Conservation (phyloP, 2,113 vertebrate species). For the Pseudolaguvia tuberculata region DNA sequence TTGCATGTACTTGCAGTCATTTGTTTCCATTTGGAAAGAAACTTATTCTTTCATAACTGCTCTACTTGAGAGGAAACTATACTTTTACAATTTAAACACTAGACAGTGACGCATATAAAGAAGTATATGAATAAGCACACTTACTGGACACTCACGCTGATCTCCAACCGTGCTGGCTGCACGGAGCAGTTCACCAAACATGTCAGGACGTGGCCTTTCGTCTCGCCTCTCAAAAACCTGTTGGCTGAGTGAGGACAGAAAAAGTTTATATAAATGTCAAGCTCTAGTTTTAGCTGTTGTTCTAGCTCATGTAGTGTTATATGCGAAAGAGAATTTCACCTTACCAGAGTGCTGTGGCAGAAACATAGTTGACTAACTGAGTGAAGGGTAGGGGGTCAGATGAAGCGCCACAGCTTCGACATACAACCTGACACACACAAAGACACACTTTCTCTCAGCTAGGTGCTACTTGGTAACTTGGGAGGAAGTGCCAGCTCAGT, state of each 20-base stretch:
- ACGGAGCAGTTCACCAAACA: constrained; percentile 89
- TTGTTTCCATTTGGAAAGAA: too few species aligned
- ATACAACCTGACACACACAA: constrained; percentile 77
- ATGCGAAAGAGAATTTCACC: constrained; percentile 39
- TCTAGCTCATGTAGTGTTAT: too few species aligned
- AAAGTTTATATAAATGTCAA: too few species aligned
- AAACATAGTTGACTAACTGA: constrained; percentile 95
- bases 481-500: too few species aligned
- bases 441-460: constrained; percentile 21
- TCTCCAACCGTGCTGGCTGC: constrained; percentile 88
- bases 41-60: too few species aligned
- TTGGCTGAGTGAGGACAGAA: constrained; percentile 68
- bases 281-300: too few species aligned
- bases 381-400: constrained; percentile 95
- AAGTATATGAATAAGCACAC: too few species aligned
- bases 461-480: constrained; percentile 16
- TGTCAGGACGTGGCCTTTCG: constrained; percentile 76
- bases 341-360: constrained; percentile 95
- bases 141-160: constrained; percentile 90
- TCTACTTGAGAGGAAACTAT: too few species aligned
- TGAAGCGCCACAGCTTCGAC: constrained; percentile 91
- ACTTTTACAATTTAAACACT: too few species aligned
- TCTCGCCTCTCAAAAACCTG: constrained; percentile 80
- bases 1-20: too few species aligned
- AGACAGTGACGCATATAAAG: too few species aligned